A percentile compares a stretch with the other conserved stretches of the same genome.
phyloP scores from a whole-genome alignment of 1,140 invertebrate genomes.

The Stegodyphus dumicola region DNA sequence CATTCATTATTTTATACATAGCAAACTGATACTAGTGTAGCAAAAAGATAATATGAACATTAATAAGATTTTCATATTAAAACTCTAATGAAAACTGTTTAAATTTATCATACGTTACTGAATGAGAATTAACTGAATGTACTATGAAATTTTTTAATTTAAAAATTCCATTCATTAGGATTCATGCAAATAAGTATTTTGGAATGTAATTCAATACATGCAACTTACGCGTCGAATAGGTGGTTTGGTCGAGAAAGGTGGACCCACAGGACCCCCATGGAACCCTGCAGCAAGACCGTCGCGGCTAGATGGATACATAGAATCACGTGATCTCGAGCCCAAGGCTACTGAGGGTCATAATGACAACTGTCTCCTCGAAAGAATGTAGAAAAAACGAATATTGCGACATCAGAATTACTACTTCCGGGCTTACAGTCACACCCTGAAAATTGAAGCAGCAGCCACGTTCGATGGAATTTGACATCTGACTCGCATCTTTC shows the following conservation, averaged over 20 bases:
- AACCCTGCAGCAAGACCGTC: slow-evolving; percentile 30
- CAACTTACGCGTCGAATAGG: slow-evolving; percentile 39
- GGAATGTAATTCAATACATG: background rate
- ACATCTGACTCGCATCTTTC: slow-evolving; percentile 49
- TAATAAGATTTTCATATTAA: no score
- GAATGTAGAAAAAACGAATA: no score
- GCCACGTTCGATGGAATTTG: slow-evolving; percentile 16
- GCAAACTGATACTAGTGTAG: no score
- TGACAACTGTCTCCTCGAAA: no score
- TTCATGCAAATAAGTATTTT: no score
- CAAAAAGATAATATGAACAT: no score
- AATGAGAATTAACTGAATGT: no score
- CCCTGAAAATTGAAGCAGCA: slow-evolving; percentile 19
- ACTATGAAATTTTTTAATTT: no score
- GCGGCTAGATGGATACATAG: slow-evolving; percentile 34
- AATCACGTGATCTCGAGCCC: slow-evolving; percentile 38
- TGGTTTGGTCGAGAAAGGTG: slow-evolving; percentile 17
- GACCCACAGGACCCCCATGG: slow-evolving; percentile 25
- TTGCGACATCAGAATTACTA: background rate
- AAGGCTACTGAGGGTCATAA: background rate
- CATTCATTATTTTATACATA: no score
- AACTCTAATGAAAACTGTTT: no score
- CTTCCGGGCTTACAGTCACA: slow-evolving; percentile 29
- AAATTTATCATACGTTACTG: no score
- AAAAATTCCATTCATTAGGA: no score